Percentiles rank a stretch among this genome's conserved stretches.
phyloP scores from a whole-genome alignment of 2,797 vertebrate genomes.

The Danio kyathit region DNA sequence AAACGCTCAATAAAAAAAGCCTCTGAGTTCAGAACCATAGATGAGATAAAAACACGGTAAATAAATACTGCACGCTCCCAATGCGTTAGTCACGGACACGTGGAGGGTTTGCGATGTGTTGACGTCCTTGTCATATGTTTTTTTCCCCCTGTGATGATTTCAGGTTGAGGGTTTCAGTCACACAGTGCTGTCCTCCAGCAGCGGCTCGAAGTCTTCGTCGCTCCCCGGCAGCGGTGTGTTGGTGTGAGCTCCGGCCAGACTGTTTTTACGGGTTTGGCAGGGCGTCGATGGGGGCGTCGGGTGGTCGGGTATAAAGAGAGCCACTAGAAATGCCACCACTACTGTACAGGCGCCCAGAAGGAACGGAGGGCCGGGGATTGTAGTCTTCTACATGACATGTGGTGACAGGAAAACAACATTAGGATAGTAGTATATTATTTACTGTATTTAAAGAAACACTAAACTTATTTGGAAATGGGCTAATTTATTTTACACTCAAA shows the following conservation, averaged over 20 bases:
- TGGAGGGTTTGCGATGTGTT: neutral
- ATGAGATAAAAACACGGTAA: slow-evolving; percentile 2
- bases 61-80: slow-evolving; percentile 25
- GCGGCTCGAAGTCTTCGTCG: slow-evolving; percentile 90
- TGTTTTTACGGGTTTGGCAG: slow-evolving; percentile 80
- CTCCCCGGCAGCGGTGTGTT: slow-evolving; percentile 81
- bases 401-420: neutral
- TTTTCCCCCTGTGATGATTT: neutral
- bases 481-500: too few species aligned
- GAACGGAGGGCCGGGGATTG: slow-evolving; percentile 94
- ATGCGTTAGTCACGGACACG: neutral
- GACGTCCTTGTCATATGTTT: neutral
- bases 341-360: slow-evolving; percentile 91
- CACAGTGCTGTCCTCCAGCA: slow-evolving; percentile 90
- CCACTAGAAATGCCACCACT: slow-evolving; percentile 90
- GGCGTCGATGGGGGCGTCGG: slow-evolving; percentile 72
- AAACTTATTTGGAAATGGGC: too few species aligned
- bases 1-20: slow-evolving; percentile 39
- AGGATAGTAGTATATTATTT: too few species aligned
- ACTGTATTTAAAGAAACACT: too few species aligned
- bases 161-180: slow-evolving; percentile 71
- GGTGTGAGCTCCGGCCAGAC: slow-evolving; percentile 78
- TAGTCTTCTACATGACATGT: slow-evolving; percentile 68
- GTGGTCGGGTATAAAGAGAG: slow-evolving; percentile 93
- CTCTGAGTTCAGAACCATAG: slow-evolving; percentile 43